Percentiles rank a stretch among this genome's conserved stretches.
These are phyloP conservation scores for Vireo altiloquus DNA, from an alignment of 2,113 vertebrate genomes.

Conservation along the genomic window DNA sequence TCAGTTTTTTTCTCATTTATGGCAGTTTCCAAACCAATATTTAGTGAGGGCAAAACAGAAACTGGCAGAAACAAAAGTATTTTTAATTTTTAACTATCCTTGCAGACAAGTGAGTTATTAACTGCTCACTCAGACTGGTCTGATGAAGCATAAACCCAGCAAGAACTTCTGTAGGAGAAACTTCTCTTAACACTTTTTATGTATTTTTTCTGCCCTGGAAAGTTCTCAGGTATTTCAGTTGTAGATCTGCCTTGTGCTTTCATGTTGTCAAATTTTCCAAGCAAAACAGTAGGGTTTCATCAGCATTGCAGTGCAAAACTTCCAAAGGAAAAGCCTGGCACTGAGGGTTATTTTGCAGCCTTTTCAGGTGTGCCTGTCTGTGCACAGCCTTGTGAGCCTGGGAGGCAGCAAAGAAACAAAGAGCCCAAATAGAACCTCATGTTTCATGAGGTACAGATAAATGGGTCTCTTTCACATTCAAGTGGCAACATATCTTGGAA, in stretches of 20 bases:
- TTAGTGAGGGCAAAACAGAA: neutral
- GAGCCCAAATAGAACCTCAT: neutral
- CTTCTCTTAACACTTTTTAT: neutral
- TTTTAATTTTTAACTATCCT: neutral
- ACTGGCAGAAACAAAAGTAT: neutral
- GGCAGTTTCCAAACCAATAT: neutral
- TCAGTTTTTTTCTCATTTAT: neutral
- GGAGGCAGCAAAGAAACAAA: neutral
- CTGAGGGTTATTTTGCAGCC: neutral
- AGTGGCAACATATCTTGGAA: neutral
- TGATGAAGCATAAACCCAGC: neutral
- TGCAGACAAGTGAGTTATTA: neutral
- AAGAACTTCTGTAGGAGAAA: neutral
- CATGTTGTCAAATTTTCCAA: neutral
- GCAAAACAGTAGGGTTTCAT: neutral
- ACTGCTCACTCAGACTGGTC: rapidly evolving
- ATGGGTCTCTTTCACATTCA: neutral
- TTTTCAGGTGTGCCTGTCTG: neutral
- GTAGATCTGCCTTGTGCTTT: neutral
- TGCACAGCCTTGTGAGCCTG: neutral
- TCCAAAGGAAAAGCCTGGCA: neutral
- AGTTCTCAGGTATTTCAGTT: neutral
- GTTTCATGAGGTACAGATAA: neutral
- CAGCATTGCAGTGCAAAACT: neutral
- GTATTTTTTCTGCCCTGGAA: neutral